phyloP scores from a whole-genome alignment of 2,888 invertebrate species.

The Stenotaenia linearis region DNA sequence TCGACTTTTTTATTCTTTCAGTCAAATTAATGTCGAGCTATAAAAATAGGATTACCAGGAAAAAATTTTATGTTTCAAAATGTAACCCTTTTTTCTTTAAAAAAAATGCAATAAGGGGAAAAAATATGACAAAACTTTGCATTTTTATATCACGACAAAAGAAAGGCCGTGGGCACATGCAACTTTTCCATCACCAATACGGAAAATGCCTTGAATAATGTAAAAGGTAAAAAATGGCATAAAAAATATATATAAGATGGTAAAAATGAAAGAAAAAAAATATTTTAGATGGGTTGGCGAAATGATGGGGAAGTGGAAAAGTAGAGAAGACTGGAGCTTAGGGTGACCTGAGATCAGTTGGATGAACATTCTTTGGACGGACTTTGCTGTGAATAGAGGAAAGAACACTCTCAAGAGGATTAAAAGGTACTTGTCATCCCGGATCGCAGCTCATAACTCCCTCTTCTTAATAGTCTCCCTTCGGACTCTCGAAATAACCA shows the following conservation, averaged over 20 bases:
- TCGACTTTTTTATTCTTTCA: no score
- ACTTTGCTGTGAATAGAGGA: conserved; percentile 2
- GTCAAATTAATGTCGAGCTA: background rate
- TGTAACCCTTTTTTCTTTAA: background rate
- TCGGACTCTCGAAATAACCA: background rate
- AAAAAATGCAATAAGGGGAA: background rate
- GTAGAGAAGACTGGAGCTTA: background rate
- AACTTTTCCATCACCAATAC: conserved; percentile 8
- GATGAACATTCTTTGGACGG: background rate
- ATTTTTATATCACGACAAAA: background rate
- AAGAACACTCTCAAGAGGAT: conserved; percentile 10
- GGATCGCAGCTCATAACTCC: conserved; percentile 12
- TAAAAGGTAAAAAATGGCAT: background rate
- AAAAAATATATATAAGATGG: background rate
- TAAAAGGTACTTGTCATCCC: conserved; percentile 14
- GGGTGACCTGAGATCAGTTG: background rate
- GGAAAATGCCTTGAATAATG: conserved; percentile 1
- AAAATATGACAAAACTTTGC: background rate
- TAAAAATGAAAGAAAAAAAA: background rate
- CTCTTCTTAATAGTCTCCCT: conserved; percentile 1
- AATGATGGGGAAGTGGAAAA: background rate
- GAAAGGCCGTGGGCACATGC: background rate
- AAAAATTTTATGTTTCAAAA: background rate
- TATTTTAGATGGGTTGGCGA: background rate
- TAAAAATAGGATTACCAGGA: background rate